Evolutionary conservation across 2,888 invertebrate species (phyloP), one percentile per base, ranked within the genome.

Genomic region (Eristalis arbustorum): DNA sequence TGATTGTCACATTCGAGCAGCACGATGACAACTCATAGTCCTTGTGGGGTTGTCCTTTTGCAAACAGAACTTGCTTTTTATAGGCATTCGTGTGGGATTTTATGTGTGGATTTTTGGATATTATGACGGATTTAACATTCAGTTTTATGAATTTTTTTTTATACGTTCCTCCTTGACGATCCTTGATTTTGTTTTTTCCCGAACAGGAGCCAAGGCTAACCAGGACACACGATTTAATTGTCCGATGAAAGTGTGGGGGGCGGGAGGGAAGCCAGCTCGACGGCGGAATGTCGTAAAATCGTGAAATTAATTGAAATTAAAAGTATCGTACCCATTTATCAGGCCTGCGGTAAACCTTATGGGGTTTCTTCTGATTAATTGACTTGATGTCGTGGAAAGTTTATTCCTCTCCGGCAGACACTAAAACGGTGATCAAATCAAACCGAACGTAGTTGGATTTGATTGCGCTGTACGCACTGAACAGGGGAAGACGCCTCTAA

Each of bases 1-100:
- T 77, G 73, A 81, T 85, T 85, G 73, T 85, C 69, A 73, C 67
- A 72, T 42, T 73, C 34, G 22, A 28, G 67, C 8, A 6, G 18
- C 18, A 49, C 49, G 49, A 49, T 49, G 49, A 49, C 49, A 49
- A 18, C 49, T 49, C 49, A 5, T 42, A 42, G 42, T 18, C 42
- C 42, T 6, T 31, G 3, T 31, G 5, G 3, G 3, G 0, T 3
- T 31, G 0, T 6, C 5, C 5, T 31, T 31, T 31, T 14, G 42
- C 42, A n/a, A 49, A 49, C n/a, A 49, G 69, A 77, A 69, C 28
- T 69, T 69, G 13, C 28, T 3, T 57, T 68, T 77, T 49, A 64
- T 77, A 40, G 56, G 14, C 59, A 63, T 77, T 71, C 69, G 31
- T 31, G 56, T 67, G 31, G 14, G 59, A 61, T 61, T 68, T 68